These are phyloP conservation scores for Frankliniella intonsa DNA, from an alignment of 2,888 invertebrate species.

Conservation along the genomic window DNA sequence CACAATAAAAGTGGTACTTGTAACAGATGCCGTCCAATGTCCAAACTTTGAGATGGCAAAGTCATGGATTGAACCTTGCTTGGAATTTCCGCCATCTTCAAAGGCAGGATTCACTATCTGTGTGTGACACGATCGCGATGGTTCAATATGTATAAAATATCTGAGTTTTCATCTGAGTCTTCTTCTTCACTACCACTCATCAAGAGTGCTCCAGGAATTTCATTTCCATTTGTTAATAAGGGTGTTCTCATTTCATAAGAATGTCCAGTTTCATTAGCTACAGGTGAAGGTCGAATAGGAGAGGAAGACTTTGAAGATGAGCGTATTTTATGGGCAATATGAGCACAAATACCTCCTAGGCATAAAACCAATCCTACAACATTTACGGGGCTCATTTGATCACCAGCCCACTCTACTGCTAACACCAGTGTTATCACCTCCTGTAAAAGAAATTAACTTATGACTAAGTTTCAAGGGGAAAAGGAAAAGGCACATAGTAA, in stretches of 20 bases:
- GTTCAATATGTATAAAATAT: constrained; percentile 36
- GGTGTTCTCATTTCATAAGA: constrained; percentile 27
- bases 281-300: neutral
- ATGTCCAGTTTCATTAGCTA: neutral
- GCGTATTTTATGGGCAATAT: constrained; percentile 66
- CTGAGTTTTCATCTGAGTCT: constrained; percentile 37
- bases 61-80: too few species aligned
- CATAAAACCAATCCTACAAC: constrained; percentile 80
- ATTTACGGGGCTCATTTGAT: constrained; percentile 77
- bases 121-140: neutral
- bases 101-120: neutral
- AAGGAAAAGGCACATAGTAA: constrained; percentile 10
- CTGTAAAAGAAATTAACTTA: constrained; percentile 50
- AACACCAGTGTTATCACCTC: constrained; percentile 88
- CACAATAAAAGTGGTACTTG: too few species aligned
- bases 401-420: constrained; percentile 82
- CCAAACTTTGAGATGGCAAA: too few species aligned
- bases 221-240: constrained; percentile 25
- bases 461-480: neutral
- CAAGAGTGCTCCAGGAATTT: constrained; percentile 1
- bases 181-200: constrained; percentile 36
- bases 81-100: too few species aligned
- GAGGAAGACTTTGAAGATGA: constrained; percentile 1
- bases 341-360: constrained; percentile 78
- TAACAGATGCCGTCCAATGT: too few species aligned